Percentiles rank a stretch among this genome's conserved stretches.
Evolutionary conservation across 53 echinoderm and acorn worm genomes (phyloP).

Genomic region (Holothuria scabra): DNA sequence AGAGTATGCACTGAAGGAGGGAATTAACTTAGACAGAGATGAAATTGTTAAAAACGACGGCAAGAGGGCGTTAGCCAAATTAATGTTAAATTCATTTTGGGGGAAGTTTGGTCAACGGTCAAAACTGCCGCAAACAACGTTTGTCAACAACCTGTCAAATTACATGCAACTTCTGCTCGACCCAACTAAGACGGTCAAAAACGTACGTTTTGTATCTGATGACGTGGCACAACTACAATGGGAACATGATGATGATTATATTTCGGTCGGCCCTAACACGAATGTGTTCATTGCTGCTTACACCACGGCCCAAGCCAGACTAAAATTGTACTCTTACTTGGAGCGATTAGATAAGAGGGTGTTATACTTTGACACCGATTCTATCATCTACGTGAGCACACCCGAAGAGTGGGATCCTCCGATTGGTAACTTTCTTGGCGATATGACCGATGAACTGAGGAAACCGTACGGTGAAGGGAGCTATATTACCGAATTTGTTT

Average conservation of each 20-base stretch:
- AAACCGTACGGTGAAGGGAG: slow-evolving; percentile 54
- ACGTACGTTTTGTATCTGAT: not conserved
- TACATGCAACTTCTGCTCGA: slow-evolving; percentile 1
- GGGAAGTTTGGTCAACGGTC: slow-evolving; percentile 64
- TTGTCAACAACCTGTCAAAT: too few species aligned
- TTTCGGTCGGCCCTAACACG: not conserved
- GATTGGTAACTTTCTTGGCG: slow-evolving; percentile 56
- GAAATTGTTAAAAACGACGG: slow-evolving; percentile 57
- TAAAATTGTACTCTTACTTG: slow-evolving; percentile 20
- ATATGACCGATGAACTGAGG: slow-evolving; percentile 65
- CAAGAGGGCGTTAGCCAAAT: slow-evolving; percentile 47
- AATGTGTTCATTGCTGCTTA: slow-evolving; percentile 33
- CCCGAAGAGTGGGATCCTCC: slow-evolving; percentile 9
- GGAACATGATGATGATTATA: not conserved
- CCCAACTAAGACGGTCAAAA: not conserved
- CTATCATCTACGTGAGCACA: too few species aligned
- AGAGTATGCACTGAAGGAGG: slow-evolving; percentile 51
- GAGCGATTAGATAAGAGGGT: too few species aligned
- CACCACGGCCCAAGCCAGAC: slow-evolving; percentile 26
- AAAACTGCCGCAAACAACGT: too few species aligned
- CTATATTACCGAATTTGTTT: slow-evolving; percentile 52
- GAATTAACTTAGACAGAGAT: slow-evolving; percentile 37
- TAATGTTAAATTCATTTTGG: slow-evolving; percentile 69
- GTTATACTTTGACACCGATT: too few species aligned
- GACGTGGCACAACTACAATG: slow-evolving; percentile 11